Base-by-base conservation (phyloP, 2,113 vertebrate species). In the Nesogale talazaci region DNA sequence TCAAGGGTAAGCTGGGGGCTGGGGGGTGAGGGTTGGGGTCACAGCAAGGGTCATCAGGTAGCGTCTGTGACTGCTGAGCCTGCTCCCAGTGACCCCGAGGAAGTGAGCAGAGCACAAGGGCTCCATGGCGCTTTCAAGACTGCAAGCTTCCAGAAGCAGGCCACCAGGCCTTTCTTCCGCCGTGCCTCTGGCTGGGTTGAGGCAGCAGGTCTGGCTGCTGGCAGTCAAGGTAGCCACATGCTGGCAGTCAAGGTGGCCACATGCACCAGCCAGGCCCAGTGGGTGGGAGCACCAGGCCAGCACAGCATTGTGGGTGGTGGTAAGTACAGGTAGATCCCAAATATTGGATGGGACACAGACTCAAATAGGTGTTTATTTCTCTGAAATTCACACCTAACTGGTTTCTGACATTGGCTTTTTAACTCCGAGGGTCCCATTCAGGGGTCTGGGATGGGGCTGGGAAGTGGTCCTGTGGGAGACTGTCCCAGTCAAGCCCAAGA, bases 1-100 rank as follows among this genome's bases (percentile, higher is more conserved):
- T 96, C 59, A 89, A 23, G 52, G 96, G 97, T 97, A 78, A 97
- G 97, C 11, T 0, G 11, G 12, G 31, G 52, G 56, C 16, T 4
- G 7, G 3, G 8, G 31, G 63, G 36, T 40, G 23, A 6, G 14
- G 46, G 46, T 52, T 52, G 34, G 27, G 25, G 15, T 40, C 46
- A 19, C 22, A 19, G 10, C 34, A 34, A 12, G 27, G 36, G 6
- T 14, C 38, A 72, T 75, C 14, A 23, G 42, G 34, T 36, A 14
- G 34, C 34, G 70, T 72, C 6, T 20, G 69, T 69, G 25, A 23
- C 23, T 25, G 69, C 20, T 19, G 19, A 10, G 19, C 29, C 34
- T 19, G 8, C 16, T 34, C 67, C 10, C 46, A 11, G 46, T 36
- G n/a, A 7, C 70, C 16, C 34, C n/a, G n/a, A n/a, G n/a, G n/a